A percentile compares a stretch with the other conserved stretches of the same genome.
These are phyloP conservation scores for Ascidia mentula DNA, from an alignment of 23 tunicate species.

Conservation along the genomic window DNA sequence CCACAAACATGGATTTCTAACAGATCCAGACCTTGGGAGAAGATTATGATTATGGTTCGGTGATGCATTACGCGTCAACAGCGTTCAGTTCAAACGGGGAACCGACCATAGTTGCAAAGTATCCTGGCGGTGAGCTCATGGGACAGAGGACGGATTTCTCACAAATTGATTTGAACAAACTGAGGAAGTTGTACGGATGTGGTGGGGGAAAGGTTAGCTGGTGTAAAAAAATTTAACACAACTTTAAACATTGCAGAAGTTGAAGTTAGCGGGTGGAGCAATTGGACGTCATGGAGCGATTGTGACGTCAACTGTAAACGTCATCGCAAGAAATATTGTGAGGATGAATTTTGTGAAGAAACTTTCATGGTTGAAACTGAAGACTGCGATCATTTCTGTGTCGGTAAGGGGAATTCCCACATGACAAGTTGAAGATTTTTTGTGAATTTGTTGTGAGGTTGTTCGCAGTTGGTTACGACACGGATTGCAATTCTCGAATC, in stretches of 20 bases:
- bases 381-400: constrained; percentile 41
- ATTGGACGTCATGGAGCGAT: constrained; percentile 66
- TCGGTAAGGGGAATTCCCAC: constrained; percentile 23
- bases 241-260: neutral
- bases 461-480: constrained; percentile 52
- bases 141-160: constrained; percentile 64
- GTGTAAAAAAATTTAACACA: neutral
- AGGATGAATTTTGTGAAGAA: constrained; percentile 45
- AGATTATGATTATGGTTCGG: constrained; percentile 71
- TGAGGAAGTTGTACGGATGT: constrained; percentile 61
- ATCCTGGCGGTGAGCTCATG: constrained; percentile 51
- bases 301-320: constrained; percentile 62
- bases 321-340: constrained; percentile 56
- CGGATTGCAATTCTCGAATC: constrained; percentile 43
- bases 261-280: constrained; percentile 47
- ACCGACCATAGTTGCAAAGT: constrained; percentile 59
- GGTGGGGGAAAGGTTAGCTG: constrained; percentile 17
- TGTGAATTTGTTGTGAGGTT: no score
- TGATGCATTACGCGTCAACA: constrained; percentile 63
- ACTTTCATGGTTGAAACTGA: constrained; percentile 26
- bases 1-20: no score
- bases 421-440: neutral
- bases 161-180: constrained; percentile 46
- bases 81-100: constrained; percentile 74
- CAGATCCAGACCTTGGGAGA: constrained; percentile 49